phyloP scores from a whole-genome alignment of 2,888 invertebrate species.

The Drosophila atroscutellata region DNA sequence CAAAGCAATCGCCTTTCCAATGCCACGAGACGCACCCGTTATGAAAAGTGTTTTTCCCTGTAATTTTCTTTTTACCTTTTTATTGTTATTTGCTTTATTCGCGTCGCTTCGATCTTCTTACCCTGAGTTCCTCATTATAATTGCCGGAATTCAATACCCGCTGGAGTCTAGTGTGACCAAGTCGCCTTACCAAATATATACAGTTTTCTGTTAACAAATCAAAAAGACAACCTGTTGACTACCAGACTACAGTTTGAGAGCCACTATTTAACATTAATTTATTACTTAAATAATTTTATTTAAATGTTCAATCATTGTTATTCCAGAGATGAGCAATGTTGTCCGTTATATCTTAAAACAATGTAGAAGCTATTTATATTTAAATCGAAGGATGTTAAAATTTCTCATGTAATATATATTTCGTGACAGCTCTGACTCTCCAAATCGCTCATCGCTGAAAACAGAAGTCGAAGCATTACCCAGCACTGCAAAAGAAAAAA shows the following conservation, averaged over 20 bases:
- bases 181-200: not conserved
- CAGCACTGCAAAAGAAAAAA: conserved; percentile 5
- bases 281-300: not conserved
- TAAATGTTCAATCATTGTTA: not conserved
- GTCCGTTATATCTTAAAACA: not conserved
- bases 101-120: not conserved
- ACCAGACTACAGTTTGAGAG: not conserved
- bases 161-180: conserved; percentile 7
- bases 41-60: conserved; percentile 97
- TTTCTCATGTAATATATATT: not conserved
- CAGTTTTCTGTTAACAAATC: not conserved
- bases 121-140: conserved; percentile 41
- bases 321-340: not conserved
- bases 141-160: not conserved
- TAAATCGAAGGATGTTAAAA: not conserved
- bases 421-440: not conserved
- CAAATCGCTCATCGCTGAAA: conserved; percentile 10
- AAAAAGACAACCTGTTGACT: not conserved
- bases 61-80: conserved; percentile 83
- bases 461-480: not conserved
- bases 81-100: not conserved
- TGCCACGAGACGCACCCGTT: conserved; percentile 98
- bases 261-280: not conserved
- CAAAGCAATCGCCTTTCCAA: conserved; percentile 96
- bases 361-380: not conserved